Percentiles rank a stretch among this genome's conserved stretches.
These are phyloP conservation scores for Leucoraja erinaceus DNA, from an alignment of 2,113 vertebrate genomes.

Conservation along the genomic window DNA sequence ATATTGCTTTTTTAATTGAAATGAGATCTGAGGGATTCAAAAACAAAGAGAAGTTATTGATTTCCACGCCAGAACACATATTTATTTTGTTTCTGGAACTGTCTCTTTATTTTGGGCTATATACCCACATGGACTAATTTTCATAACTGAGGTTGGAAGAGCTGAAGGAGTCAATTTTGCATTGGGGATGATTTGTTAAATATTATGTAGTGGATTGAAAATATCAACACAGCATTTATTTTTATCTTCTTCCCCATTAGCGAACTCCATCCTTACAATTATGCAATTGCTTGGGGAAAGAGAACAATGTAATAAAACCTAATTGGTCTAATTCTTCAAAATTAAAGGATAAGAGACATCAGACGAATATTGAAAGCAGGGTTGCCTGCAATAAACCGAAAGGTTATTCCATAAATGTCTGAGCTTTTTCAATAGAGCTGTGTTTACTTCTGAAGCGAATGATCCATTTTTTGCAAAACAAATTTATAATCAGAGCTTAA, in stretches of 20 bases:
- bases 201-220: background rate
- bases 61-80: constrained; percentile 5
- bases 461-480: background rate
- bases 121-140: background rate
- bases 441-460: background rate
- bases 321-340: background rate
- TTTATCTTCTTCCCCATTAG: background rate
- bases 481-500: background rate
- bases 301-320: too few species aligned
- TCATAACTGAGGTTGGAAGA: background rate
- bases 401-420: background rate
- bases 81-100: background rate
- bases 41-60: background rate
- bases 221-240: background rate
- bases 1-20: background rate
- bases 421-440: background rate
- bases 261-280: background rate
- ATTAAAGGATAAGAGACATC: background rate
- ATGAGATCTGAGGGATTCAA: background rate
- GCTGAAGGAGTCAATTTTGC: background rate
- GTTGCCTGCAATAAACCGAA: background rate
- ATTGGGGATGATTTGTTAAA: background rate
- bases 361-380: background rate
- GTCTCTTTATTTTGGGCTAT: background rate
- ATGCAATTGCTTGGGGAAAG: background rate